Evolutionary conservation across 2,797 vertebrate species (phyloP), one percentile per base, ranked within the genome.

Genomic region (Poeciliopsis presidionis): DNA sequence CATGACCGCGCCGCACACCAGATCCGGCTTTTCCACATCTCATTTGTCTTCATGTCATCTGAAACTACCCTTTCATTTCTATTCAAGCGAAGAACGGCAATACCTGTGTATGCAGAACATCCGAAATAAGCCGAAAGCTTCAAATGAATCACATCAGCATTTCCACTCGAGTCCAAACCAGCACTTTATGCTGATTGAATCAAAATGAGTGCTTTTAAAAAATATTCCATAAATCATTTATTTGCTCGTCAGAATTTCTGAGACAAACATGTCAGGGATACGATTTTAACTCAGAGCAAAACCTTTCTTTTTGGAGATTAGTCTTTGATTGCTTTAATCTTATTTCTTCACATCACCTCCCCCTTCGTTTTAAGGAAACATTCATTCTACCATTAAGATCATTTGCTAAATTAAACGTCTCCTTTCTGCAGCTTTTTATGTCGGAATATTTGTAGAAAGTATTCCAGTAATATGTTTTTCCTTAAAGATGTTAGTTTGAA

Each of bases 1-100:
- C 28, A 5, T 78, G 28, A 67, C 78, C 80, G 77, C 75, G 61
- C 57, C 47, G 67, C 51, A 33, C 1, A 72, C 53, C 83, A 90
- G 82, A 87, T 84, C 87, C 80, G 84, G 79, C 55, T 43, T 47
- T 41, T 39, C 57, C 84, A 72, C 63, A 63, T 80, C 81, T 72
- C 73, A 69, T 90, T 90, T 78, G 80, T 87, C 87, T 87, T 86
- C 39, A 43, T 77, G 69, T 57, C 79, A 74, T 83, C 82, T 84
- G 77, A 82, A 88, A 84, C 81, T 41, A 76, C 39, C 51, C 73
- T 84, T 86, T 86, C 45, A 84, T 88, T 78, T 81, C 65, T 72
- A 8, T 57, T 77, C 39, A 2, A 72, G 71, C 57, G 20, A 69
- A 55, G 22, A 0, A 1, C 81, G 7, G 33, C 7, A 78, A 73